A percentile compares a stretch with the other conserved stretches of the same genome.
phyloP scores from a whole-genome alignment of 1,140 invertebrate genomes.

The Pogonognathellus flavescens region DNA sequence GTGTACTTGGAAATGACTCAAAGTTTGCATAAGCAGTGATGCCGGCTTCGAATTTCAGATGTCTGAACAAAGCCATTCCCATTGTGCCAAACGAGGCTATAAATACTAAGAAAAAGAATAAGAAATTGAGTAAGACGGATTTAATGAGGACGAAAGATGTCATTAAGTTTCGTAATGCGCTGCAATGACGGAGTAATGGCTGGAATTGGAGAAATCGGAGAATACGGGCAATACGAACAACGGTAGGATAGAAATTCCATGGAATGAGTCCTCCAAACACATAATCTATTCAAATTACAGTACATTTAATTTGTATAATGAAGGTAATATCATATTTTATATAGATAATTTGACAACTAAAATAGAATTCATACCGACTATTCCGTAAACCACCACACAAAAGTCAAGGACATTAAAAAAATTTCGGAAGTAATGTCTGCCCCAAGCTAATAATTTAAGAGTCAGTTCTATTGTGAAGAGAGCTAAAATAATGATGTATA shows the following conservation, averaged over 20 bases:
- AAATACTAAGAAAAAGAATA: constrained; percentile 15
- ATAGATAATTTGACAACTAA: neutral
- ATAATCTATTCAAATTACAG: constrained; percentile 2
- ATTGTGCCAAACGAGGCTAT: constrained; percentile 7
- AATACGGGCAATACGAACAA: constrained; percentile 27
- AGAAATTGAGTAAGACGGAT: constrained; percentile 22
- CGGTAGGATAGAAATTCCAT: neutral
- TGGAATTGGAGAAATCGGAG: constrained; percentile 39
- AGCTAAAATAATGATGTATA: neutral
- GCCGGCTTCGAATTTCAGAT: constrained; percentile 10
- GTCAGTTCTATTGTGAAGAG: constrained; percentile 45
- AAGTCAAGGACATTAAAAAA: constrained; percentile 43
- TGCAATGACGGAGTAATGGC: constrained; percentile 30
- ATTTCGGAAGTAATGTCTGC: constrained; percentile 53
- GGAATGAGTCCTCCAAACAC: neutral
- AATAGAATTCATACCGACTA: constrained; percentile 12
- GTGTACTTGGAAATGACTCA: neutral
- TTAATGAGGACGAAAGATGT: constrained; percentile 37
- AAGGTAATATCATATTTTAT: too few relatives aligned
- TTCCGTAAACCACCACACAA: constrained; percentile 36
- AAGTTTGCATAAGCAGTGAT: neutral
- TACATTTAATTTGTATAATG: neutral
- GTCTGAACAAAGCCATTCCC: constrained; percentile 16
- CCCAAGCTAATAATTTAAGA: constrained; percentile 51
- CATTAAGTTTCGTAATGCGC: constrained; percentile 22